Conservation (phyloP, 2,113 vertebrate genomes). For the Plecturocebus donacophilus region DNA sequence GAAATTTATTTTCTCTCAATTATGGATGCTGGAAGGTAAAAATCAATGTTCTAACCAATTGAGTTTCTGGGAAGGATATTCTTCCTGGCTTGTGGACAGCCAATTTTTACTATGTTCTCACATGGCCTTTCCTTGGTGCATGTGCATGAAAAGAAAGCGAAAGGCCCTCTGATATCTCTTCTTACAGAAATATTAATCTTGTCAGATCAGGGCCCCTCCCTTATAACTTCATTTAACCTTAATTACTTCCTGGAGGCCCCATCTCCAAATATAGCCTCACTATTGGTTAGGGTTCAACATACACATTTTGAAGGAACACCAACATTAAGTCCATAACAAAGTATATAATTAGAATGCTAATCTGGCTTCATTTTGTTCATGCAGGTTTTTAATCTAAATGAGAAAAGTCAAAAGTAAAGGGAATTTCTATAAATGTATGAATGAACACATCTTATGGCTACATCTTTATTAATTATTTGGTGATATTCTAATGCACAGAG, state of each 20-base stretch:
- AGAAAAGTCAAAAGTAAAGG: not conserved
- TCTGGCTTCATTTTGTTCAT: not conserved
- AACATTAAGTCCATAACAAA: not conserved
- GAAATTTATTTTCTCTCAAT: not conserved
- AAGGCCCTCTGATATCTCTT: not conserved
- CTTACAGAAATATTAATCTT: not conserved
- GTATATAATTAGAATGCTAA: fast-evolving
- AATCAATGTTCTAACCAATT: not conserved
- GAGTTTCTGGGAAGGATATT: not conserved
- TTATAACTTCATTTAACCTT: not conserved
- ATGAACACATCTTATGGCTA: not conserved
- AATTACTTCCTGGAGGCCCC: not conserved
- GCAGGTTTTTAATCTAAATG: not conserved
- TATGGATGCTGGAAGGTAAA: not conserved
- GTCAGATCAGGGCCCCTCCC: not conserved
- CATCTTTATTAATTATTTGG: not conserved
- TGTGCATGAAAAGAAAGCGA: no score
- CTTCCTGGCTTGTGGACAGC: not conserved
- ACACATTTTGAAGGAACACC: not conserved
- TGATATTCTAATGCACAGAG: not conserved
- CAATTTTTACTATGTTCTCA: not conserved
- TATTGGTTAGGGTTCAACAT: not conserved
- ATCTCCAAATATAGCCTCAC: not conserved
- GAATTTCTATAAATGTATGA: not conserved
- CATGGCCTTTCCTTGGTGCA: not conserved